Percentiles rank a stretch among this genome's conserved stretches.
phyloP scores from a whole-genome alignment of 2,797 vertebrate genomes.

The Helarctos malayanus region DNA sequence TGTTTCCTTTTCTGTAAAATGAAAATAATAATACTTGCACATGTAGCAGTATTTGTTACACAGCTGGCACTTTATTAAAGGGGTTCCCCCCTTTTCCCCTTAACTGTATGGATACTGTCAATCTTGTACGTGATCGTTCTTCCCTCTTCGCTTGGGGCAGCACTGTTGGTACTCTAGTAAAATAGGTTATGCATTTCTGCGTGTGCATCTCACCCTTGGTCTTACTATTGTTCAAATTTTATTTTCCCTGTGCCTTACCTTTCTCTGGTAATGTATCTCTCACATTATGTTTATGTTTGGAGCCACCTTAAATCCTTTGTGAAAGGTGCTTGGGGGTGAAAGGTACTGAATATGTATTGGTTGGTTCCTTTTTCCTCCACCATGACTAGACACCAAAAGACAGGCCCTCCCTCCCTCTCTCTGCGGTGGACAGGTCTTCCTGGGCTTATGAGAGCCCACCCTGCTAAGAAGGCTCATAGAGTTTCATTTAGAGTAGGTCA shows the following conservation, averaged over 20 bases:
- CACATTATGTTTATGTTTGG: not conserved
- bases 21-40: not conserved
- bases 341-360: not conserved
- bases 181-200: not conserved
- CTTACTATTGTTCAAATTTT: not conserved
- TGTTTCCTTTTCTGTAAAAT: slow-evolving; percentile 29
- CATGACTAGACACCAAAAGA: not conserved
- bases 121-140: not conserved
- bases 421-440: not conserved
- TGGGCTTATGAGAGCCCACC: not conserved
- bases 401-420: not conserved
- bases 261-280: not conserved
- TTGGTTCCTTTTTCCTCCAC: not conserved
- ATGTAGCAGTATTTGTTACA: not conserved
- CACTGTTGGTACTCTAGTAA: not conserved
- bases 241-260: not conserved
- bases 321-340: not conserved
- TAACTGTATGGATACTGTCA: not conserved
- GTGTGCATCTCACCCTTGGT: not conserved
- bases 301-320: not conserved
- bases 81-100: not conserved
- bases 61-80: not conserved
- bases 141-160: not conserved
- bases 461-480: not conserved
- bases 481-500: not conserved